These are phyloP conservation scores for Xenops minutus DNA, from an alignment of 2,797 vertebrate species.

Conservation along the genomic window DNA sequence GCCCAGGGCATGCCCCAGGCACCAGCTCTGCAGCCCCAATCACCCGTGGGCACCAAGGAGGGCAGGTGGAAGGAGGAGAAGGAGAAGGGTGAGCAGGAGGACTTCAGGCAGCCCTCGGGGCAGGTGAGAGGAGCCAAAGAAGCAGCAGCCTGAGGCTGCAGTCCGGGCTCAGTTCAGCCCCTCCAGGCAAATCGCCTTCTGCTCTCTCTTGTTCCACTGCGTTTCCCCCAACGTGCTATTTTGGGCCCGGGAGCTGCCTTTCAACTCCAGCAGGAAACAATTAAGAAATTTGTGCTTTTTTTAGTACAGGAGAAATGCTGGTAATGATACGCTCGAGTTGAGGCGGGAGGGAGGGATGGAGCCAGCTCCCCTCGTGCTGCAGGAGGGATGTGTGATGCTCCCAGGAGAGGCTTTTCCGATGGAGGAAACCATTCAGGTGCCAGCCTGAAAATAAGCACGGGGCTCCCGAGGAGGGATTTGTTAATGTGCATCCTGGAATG, in stretches of 20 bases:
- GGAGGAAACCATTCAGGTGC: not conserved
- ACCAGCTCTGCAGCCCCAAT: not conserved
- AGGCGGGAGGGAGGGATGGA: not conserved
- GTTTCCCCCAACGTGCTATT: not conserved
- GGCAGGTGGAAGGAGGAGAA: not conserved
- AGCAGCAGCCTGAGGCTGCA: not conserved
- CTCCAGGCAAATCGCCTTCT: not conserved
- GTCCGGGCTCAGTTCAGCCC: not conserved
- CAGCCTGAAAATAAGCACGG: not conserved
- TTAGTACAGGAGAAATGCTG: conserved; percentile 38
- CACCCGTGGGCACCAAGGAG: accelerated
- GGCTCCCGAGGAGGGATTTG: not conserved
- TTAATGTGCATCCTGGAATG: not conserved
- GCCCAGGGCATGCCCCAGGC: not conserved
- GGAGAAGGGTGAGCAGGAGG: not conserved
- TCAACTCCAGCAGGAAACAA: conserved; percentile 63
- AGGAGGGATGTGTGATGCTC: not conserved
- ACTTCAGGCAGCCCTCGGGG: accelerated
- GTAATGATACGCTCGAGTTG: not conserved
- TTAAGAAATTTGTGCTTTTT: conserved; percentile 60
- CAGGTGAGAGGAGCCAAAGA: not conserved
- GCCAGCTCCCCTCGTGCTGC: not conserved
- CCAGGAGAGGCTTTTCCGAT: not conserved
- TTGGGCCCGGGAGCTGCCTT: conserved; percentile 27
- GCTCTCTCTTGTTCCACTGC: not conserved